Conservation (phyloP, 2,888 invertebrate genomes). For the Ormyrus nitidulus region DNA sequence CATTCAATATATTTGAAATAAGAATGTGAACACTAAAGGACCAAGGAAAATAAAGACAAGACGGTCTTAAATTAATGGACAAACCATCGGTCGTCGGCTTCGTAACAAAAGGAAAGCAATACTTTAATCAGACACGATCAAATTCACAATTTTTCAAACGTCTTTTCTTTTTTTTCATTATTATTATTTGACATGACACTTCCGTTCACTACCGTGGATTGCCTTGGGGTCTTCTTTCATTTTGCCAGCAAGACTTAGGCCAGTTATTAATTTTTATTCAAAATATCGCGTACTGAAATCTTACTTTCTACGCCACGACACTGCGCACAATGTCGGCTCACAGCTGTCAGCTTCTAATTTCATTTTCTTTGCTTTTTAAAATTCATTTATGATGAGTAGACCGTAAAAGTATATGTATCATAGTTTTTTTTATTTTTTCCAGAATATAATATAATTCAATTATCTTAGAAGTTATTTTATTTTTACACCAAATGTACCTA, state of each 20-base stretch:
- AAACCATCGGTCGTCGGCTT: background rate
- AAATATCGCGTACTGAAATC: conserved; percentile 63
- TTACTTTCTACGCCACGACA: conserved; percentile 43
- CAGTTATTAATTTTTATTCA: conserved; percentile 67
- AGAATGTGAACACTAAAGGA: conserved; percentile 4
- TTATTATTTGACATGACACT: conserved; percentile 41
- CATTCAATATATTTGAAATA: background rate
- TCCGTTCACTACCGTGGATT: conserved; percentile 52
- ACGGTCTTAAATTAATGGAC: conserved; percentile 21
- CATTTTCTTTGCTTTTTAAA: conserved; percentile 60
- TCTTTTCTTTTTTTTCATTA: conserved; percentile 37
- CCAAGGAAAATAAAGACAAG: background rate
- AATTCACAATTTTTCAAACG: conserved; percentile 62
- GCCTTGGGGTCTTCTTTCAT: conserved; percentile 58
- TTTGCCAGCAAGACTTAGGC: conserved; percentile 63
- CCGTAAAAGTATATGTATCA: conserved; percentile 53
- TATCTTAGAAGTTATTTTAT: conserved; percentile 66
- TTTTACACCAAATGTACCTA: conserved; percentile 73
- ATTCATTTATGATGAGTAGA: conserved; percentile 61
- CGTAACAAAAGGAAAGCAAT: conserved; percentile 71
- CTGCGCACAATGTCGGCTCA: conserved; percentile 47
- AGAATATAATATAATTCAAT: conserved; percentile 65
- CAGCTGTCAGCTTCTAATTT: conserved; percentile 59
- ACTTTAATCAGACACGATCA: conserved; percentile 68
- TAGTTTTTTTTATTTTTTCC: conserved; percentile 53